Evolutionary conservation across 2,797 vertebrate genomes (phyloP).

Genomic region (Halcyon smyrnensis): DNA sequence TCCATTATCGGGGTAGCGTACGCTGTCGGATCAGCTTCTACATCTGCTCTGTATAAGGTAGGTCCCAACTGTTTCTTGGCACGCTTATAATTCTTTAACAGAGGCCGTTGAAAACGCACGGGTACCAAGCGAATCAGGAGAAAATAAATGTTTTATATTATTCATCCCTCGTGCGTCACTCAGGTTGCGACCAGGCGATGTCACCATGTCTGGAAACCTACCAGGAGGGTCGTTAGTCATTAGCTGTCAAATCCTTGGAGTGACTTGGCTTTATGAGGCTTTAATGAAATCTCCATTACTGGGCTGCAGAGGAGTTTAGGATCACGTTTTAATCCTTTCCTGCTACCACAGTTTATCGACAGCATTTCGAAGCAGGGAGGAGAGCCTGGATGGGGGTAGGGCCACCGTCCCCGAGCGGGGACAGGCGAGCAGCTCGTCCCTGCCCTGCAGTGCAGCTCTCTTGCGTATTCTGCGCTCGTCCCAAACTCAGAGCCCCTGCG

Average conservation of each 20-base stretch:
- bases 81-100: not conserved
- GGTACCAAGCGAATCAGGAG: not conserved
- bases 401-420: not conserved
- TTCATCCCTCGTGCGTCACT: not conserved
- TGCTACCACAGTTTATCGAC: not conserved
- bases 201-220: not conserved
- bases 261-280: not conserved
- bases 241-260: not conserved
- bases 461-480: not conserved
- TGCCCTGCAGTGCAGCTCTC: not conserved
- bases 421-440: not conserved
- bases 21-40: constrained; percentile 96
- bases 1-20: constrained; percentile 96
- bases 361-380: not conserved
- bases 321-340: not conserved
- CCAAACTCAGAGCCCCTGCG: not conserved
- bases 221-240: not conserved
- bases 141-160: not conserved
- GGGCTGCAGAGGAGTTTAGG: not conserved
- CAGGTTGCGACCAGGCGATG: not conserved
- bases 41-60: constrained; percentile 96
- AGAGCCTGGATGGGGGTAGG: not conserved
- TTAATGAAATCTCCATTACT: constrained; percentile 20
- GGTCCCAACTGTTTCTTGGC: not conserved
- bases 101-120: not conserved